These are phyloP conservation scores for Psephotus haematonotus DNA, from an alignment of 2,113 vertebrate species.

Conservation along the genomic window DNA sequence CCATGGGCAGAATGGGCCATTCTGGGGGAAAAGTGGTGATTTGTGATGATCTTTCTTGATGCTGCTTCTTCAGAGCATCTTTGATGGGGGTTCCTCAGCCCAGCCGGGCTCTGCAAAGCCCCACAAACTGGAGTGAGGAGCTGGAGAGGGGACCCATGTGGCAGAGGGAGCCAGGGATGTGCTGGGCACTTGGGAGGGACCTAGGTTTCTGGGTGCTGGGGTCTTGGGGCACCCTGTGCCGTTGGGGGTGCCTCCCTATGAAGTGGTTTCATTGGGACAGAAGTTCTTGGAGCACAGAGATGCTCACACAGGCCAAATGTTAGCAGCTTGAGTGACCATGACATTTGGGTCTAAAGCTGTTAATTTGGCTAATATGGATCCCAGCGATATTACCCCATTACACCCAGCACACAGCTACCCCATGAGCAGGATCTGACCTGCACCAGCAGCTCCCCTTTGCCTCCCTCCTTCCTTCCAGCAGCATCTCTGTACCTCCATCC, in stretches of 20 bases:
- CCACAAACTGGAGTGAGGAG: neutral
- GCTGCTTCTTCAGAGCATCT: neutral
- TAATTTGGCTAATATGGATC: neutral
- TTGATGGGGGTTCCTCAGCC: neutral
- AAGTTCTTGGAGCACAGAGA: neutral
- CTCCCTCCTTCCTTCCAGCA: neutral
- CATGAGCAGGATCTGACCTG: neutral
- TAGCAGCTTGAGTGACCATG: rapidly evolving
- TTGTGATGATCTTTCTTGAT: neutral
- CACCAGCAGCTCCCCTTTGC: neutral
- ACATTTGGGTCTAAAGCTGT: rapidly evolving
- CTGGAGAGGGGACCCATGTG: rapidly evolving
- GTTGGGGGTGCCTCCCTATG: rapidly evolving
- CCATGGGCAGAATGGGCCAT: rapidly evolving
- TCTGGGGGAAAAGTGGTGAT: neutral
- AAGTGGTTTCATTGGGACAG: neutral
- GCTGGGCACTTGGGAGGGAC: neutral
- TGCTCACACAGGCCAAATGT: neutral
- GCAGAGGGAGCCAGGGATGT: neutral
- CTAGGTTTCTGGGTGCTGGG: neutral
- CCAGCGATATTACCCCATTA: neutral
- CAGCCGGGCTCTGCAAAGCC: neutral
- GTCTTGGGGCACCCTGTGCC: neutral
- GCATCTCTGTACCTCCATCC: neutral
- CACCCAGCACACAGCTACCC: neutral